Evolutionary conservation across 1,140 invertebrate genomes (phyloP).

Genomic region (Drosophila sulfurigaster): DNA sequence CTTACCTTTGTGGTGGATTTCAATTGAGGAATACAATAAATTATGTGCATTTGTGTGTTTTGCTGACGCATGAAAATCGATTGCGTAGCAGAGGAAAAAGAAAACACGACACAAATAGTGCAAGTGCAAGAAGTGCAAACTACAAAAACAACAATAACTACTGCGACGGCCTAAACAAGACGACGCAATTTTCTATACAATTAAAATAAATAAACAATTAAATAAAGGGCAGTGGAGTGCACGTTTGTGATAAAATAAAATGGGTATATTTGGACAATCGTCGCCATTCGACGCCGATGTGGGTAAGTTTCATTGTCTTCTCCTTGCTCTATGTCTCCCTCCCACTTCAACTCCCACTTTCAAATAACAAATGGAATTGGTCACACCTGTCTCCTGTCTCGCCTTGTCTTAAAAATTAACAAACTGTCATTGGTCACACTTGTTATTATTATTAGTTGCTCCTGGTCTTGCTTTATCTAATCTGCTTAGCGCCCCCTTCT

Average conservation of each 20-base stretch:
- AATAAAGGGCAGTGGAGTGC: conserved; percentile 48
- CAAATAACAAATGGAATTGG: conserved; percentile 28
- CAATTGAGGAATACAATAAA: conserved; percentile 7
- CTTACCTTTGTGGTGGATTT: background rate
- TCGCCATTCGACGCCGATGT: conserved; percentile 91
- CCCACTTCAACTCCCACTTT: background rate
- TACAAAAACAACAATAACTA: conserved; percentile 24
- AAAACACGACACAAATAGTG: conserved; percentile 50
- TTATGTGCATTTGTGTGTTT: conserved; percentile 16
- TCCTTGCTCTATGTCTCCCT: background rate
- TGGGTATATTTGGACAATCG: conserved; percentile 89
- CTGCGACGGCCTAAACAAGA: too few relatives aligned
- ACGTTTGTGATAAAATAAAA: conserved; percentile 69
- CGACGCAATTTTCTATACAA: conserved; percentile 1
- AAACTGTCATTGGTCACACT: conserved; percentile 7
- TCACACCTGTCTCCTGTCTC: background rate
- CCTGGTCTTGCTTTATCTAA: conserved; percentile 12
- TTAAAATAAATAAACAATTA: conserved; percentile 46
- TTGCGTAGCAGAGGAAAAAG: conserved; percentile 47
- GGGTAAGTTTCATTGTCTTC: conserved; percentile 86
- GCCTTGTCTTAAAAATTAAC: background rate
- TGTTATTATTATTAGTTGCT: conserved; percentile 2
- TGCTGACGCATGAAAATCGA: conserved; percentile 70
- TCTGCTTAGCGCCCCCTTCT: conserved; percentile 7
- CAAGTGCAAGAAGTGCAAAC: conserved; percentile 31